Evolutionary conservation across 2,113 vertebrate species (phyloP).

Genomic region (Grallaria varia): DNA sequence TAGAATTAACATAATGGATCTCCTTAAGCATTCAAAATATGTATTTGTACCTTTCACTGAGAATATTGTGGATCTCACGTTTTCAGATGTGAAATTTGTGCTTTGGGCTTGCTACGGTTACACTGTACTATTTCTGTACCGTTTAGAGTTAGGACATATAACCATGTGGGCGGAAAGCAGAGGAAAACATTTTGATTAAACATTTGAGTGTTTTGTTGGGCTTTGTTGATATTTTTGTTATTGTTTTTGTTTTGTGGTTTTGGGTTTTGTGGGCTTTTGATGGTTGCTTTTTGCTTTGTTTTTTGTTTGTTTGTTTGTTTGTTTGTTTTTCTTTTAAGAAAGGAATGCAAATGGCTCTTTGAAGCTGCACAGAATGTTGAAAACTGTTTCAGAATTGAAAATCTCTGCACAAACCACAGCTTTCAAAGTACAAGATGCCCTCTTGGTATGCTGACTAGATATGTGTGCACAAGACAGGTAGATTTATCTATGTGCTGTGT

Average conservation of each 20-base stretch:
- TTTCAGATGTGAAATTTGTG: background rate
- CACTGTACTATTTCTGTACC: background rate
- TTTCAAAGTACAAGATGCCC: background rate
- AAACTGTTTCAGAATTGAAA: background rate
- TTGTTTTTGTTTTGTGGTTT: background rate
- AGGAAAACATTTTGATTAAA: slow-evolving; percentile 32
- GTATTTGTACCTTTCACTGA: background rate
- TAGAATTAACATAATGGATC: background rate
- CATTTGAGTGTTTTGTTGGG: background rate
- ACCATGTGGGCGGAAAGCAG: background rate
- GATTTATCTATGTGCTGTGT: background rate
- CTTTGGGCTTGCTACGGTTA: background rate
- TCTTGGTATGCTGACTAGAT: background rate
- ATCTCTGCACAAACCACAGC: background rate
- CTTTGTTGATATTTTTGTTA: background rate
- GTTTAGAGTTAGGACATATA: background rate
- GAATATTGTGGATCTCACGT: background rate
- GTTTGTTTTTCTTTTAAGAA: background rate
- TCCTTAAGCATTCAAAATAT: background rate
- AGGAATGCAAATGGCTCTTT: background rate
- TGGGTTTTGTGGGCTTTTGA: background rate
- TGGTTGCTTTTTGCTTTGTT: background rate
- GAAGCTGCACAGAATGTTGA: background rate
- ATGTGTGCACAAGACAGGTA: background rate
- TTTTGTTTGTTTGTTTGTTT: background rate